Evolutionary conservation across 2,797 vertebrate genomes (phyloP).

Genomic region (Urophycis tenuis): DNA sequence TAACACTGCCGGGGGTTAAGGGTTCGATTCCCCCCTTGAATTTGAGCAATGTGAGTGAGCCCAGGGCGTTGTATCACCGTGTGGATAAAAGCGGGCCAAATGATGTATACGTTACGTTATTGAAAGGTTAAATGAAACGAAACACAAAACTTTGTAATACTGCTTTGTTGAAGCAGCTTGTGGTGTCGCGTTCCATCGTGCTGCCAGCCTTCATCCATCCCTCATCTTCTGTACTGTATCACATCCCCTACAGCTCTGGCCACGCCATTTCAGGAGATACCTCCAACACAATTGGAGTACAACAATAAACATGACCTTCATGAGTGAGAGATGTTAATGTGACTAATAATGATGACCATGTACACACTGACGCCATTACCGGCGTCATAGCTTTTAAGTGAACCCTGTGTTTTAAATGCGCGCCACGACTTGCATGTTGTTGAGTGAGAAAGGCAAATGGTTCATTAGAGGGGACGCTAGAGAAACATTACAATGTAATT

Average conservation of each 20-base stretch:
- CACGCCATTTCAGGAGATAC: not conserved
- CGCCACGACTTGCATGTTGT: not conserved
- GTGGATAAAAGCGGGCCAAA: no score
- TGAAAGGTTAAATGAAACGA: no score
- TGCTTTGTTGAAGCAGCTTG: not conserved
- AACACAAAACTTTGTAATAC: no score
- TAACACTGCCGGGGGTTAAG: not conserved
- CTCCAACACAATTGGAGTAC: no score
- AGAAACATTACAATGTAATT: slow-evolving; percentile 29
- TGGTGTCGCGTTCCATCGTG: not conserved
- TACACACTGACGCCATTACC: not conserved
- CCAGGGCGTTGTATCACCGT: no score
- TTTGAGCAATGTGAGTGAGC: no score
- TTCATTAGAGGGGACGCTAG: slow-evolving; percentile 16
- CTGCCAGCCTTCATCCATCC: not conserved
- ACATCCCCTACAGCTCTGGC: not conserved
- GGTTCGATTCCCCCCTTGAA: not conserved
- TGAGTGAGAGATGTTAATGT: not conserved
- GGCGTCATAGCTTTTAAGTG: not conserved
- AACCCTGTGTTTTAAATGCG: not conserved
- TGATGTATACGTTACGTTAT: no score
- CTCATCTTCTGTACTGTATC: not conserved
- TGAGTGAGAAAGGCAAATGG: slow-evolving; percentile 7
- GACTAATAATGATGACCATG: no score
- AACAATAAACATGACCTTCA: not conserved